Evolutionary conservation across 2,113 vertebrate genomes (phyloP).

Genomic region (Oreochromis niloticus): DNA sequence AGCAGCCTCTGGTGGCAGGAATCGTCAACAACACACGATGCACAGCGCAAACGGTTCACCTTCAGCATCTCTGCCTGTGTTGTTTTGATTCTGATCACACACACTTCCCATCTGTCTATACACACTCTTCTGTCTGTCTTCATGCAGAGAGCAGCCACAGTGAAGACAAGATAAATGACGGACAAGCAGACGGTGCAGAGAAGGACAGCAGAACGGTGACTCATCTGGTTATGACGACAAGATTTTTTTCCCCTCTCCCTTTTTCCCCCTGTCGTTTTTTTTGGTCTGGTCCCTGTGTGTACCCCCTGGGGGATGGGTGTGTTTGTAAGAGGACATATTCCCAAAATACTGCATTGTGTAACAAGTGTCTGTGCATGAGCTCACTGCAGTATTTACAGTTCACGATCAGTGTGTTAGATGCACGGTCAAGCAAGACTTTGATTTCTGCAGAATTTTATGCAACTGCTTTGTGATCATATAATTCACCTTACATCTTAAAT

Average conservation of each 20-base stretch:
- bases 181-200: background rate
- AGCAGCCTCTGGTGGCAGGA: conserved; percentile 49
- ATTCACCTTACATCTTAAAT: background rate
- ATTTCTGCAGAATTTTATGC: background rate
- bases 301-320: background rate
- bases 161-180: conserved; percentile 29
- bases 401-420: background rate
- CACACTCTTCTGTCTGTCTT: background rate
- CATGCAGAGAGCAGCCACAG: conserved; percentile 66
- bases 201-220: conserved; percentile 46
- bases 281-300: conserved; percentile 16
- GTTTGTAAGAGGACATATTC: background rate
- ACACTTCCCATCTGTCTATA: background rate
- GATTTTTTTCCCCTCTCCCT: background rate
- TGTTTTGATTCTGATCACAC: background rate
- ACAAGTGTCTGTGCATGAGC: background rate
- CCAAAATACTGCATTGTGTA: background rate
- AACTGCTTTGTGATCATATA: background rate
- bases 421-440: background rate
- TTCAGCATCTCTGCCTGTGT: background rate
- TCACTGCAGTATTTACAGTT: background rate
- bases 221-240: conserved; percentile 39
- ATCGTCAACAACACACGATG: background rate
- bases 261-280: background rate
- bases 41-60: background rate